Evolutionary conservation across 2,888 invertebrate genomes (phyloP).

Genomic region (Bugula neritina): DNA sequence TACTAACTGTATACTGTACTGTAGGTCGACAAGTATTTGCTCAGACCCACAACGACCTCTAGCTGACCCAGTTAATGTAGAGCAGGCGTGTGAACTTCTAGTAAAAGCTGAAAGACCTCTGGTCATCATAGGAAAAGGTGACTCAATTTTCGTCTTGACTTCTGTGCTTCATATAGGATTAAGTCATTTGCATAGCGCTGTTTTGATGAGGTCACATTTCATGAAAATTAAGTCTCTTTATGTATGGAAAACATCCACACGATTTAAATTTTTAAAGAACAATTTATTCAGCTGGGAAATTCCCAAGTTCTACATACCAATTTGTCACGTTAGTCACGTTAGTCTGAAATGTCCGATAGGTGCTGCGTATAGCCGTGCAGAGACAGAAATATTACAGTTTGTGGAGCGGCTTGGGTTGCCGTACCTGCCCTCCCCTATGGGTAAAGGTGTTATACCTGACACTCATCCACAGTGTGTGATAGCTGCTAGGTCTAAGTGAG

Average conservation of each 20-base stretch:
- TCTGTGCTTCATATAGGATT: background rate
- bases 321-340: too few species aligned
- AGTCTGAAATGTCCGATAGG: too few species aligned
- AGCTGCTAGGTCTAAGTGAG: constrained; percentile 68
- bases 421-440: constrained; percentile 92
- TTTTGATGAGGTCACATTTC: too few species aligned
- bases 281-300: too few species aligned
- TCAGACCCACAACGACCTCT: constrained; percentile 63
- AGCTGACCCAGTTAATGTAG: constrained; percentile 67
- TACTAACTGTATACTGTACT: too few species aligned
- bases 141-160: background rate
- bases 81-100: constrained; percentile 66
- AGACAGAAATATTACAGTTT: constrained; percentile 64
- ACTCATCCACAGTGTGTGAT: constrained; percentile 67
- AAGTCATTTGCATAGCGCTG: too few species aligned
- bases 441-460: constrained; percentile 60
- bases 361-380: constrained; percentile 74
- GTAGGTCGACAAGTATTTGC: constrained; percentile 31
- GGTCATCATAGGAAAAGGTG: constrained; percentile 81
- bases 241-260: too few species aligned
- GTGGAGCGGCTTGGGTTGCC: constrained; percentile 71
- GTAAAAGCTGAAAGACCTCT: constrained; percentile 70
- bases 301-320: too few species aligned
- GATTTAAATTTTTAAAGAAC: too few species aligned
- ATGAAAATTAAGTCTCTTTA: too few species aligned